A percentile compares a stretch with the other conserved stretches of the same genome.
These are phyloP conservation scores for Morpho achilles DNA, from an alignment of 2,888 invertebrate species.

Conservation along the genomic window DNA sequence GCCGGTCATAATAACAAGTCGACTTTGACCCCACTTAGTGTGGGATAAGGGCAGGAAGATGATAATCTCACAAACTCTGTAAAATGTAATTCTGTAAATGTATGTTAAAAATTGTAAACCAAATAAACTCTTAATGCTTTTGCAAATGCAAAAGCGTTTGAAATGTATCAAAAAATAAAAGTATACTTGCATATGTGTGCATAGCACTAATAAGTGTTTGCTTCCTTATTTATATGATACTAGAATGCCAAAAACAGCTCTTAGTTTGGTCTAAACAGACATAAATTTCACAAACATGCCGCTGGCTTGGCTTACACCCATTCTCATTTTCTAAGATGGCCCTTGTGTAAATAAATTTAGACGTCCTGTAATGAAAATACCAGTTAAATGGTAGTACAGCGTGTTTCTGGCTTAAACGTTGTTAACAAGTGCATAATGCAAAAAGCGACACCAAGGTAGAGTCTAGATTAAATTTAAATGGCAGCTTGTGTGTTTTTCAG, in stretches of 20 bases:
- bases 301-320: slow-evolving; percentile 41
- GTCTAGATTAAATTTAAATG: slow-evolving; percentile 26
- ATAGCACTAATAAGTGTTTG: too few relatives aligned
- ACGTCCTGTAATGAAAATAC: slow-evolving; percentile 52
- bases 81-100: too few relatives aligned
- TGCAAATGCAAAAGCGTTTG: too few relatives aligned
- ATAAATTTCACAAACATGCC: slow-evolving; percentile 44
- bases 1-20: too few relatives aligned
- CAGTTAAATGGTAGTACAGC: slow-evolving; percentile 37
- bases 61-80: too few relatives aligned
- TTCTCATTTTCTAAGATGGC: slow-evolving; percentile 61
- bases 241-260: background rate
- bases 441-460: slow-evolving; percentile 19
- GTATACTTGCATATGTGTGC: too few relatives aligned
- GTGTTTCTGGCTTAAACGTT: slow-evolving; percentile 33
- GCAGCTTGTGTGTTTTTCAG: slow-evolving; percentile 10
- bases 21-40: too few relatives aligned
- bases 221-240: too few relatives aligned
- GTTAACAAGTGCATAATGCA: slow-evolving; percentile 29
- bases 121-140: too few relatives aligned
- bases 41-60: too few relatives aligned
- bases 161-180: too few relatives aligned
- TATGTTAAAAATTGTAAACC: too few relatives aligned
- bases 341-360: slow-evolving; percentile 51
- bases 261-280: slow-evolving; percentile 34